Conservation (phyloP, 2,888 invertebrate species). For the Hypomecis punctinalis region DNA sequence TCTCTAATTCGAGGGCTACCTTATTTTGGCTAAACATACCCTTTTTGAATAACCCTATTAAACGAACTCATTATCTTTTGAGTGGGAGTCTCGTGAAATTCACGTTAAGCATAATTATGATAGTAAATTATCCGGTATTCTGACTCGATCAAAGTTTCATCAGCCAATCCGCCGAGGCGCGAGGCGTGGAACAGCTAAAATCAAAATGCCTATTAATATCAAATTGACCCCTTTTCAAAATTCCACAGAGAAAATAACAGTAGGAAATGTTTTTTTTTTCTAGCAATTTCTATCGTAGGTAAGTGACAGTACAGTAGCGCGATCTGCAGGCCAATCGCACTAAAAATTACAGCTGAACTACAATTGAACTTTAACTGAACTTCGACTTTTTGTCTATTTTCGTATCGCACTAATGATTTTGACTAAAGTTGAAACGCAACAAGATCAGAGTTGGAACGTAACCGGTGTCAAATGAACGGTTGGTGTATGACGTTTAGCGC, state of each 20-base stretch:
- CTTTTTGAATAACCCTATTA: not conserved
- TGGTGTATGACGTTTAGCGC: no score
- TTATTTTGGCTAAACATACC: not conserved
- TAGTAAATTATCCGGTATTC: not conserved
- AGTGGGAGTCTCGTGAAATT: not conserved
- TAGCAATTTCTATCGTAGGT: not conserved
- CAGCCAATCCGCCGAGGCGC: slow-evolving; percentile 33
- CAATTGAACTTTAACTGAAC: no score
- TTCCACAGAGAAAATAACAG: not conserved
- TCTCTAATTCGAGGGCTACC: no score
- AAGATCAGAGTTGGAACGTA: no score
- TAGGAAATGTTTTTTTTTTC: not conserved
- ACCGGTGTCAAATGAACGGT: no score
- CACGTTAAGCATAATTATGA: not conserved
- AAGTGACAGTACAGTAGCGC: no score
- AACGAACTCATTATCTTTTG: no score
- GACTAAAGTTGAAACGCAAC: no score
- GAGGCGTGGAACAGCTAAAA: slow-evolving; percentile 39
- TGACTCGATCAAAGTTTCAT: slow-evolving; percentile 30
- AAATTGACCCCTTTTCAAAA: slow-evolving; percentile 25
- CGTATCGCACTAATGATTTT: no score
- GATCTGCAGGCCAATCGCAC: no score
- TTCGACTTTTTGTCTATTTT: no score
- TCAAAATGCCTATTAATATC: slow-evolving; percentile 30
- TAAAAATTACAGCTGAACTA: no score